These are phyloP conservation scores for Cerceris rybyensis DNA, from an alignment of 2,888 invertebrate species.

Conservation along the genomic window DNA sequence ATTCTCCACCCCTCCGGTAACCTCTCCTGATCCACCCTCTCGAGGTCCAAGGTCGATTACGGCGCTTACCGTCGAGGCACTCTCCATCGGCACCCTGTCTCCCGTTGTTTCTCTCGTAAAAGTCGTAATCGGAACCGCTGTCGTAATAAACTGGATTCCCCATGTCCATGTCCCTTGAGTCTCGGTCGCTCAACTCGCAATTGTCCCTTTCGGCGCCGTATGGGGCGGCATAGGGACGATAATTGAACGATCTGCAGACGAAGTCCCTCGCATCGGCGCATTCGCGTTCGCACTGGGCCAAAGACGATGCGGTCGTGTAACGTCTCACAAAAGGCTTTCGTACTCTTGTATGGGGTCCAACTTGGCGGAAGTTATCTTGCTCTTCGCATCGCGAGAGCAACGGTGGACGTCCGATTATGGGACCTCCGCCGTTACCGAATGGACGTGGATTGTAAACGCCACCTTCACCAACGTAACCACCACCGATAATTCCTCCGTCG, in stretches of 20 bases:
- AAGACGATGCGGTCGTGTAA: slow-evolving; percentile 88
- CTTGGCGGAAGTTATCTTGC: slow-evolving; percentile 91
- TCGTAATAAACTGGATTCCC: slow-evolving; percentile 94
- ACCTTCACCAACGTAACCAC: slow-evolving; percentile 77
- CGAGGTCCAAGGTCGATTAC: slow-evolving; percentile 40
- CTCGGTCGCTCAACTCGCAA: slow-evolving; percentile 94
- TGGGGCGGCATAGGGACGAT: slow-evolving; percentile 86
- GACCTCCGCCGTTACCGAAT: slow-evolving; percentile 78
- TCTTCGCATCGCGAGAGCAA: slow-evolving; percentile 88
- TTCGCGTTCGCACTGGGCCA: slow-evolving; percentile 92
- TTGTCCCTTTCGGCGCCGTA: slow-evolving; percentile 89
- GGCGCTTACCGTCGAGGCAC: slow-evolving; percentile 90
- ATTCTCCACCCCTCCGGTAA: slow-evolving; percentile 8
- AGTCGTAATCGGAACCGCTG: slow-evolving; percentile 91
- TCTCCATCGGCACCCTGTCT: slow-evolving; percentile 88
- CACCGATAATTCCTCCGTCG: slow-evolving; percentile 77
- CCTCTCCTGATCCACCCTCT: slow-evolving; percentile 28
- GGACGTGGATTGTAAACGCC: slow-evolving; percentile 77
- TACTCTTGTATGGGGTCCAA: slow-evolving; percentile 90
- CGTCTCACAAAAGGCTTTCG: slow-evolving; percentile 90
- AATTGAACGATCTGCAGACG: slow-evolving; percentile 93
- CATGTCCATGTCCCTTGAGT: slow-evolving; percentile 91
- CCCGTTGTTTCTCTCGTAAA: slow-evolving; percentile 90
- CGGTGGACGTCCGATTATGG: slow-evolving; percentile 81
- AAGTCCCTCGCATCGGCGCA: slow-evolving; percentile 92